Conservation (phyloP, 2,888 invertebrate species). For the Aproaerema taeniolella region DNA sequence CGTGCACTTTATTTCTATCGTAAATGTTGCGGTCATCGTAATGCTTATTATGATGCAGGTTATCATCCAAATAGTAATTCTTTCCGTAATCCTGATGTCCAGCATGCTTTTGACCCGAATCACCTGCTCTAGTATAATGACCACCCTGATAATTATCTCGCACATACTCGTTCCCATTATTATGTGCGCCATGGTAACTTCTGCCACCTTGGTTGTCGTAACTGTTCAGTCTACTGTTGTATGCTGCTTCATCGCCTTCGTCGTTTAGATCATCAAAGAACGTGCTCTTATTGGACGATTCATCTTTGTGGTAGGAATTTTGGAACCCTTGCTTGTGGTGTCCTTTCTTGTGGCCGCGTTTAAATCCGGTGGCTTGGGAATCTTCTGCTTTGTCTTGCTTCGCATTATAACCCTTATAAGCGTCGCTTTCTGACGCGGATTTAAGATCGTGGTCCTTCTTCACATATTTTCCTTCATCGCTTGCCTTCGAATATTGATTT, state of each 20-base stretch:
- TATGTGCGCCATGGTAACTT: constrained; percentile 59
- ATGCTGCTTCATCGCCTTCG: constrained; percentile 64
- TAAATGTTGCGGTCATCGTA: constrained; percentile 54
- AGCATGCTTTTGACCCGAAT: constrained; percentile 55
- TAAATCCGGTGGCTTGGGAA: constrained; percentile 54
- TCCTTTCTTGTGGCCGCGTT: constrained; percentile 80
- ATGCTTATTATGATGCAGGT: constrained; percentile 57
- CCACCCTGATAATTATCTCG: constrained; percentile 57
- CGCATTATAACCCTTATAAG: constrained; percentile 58
- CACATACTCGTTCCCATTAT: constrained; percentile 58
- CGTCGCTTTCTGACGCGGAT: constrained; percentile 58
- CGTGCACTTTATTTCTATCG: constrained; percentile 52
- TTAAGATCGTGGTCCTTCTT: constrained; percentile 68
- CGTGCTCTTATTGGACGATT: constrained; percentile 82
- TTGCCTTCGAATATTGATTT: constrained; percentile 63
- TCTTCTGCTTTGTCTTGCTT: constrained; percentile 67
- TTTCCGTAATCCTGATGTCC: constrained; percentile 61
- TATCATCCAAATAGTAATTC: constrained; percentile 65
- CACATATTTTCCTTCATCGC: constrained; percentile 63
- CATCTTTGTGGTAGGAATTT: constrained; percentile 83
- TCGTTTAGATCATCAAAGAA: constrained; percentile 81
- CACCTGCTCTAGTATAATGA: constrained; percentile 56
- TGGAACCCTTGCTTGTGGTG: constrained; percentile 83
- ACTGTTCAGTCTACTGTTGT: constrained; percentile 56
- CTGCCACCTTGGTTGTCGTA: constrained; percentile 61